A percentile compares a stretch with the other conserved stretches of the same genome.
These are phyloP conservation scores for Numenius arquata DNA, from an alignment of 2,113 vertebrate genomes.

Conservation along the genomic window DNA sequence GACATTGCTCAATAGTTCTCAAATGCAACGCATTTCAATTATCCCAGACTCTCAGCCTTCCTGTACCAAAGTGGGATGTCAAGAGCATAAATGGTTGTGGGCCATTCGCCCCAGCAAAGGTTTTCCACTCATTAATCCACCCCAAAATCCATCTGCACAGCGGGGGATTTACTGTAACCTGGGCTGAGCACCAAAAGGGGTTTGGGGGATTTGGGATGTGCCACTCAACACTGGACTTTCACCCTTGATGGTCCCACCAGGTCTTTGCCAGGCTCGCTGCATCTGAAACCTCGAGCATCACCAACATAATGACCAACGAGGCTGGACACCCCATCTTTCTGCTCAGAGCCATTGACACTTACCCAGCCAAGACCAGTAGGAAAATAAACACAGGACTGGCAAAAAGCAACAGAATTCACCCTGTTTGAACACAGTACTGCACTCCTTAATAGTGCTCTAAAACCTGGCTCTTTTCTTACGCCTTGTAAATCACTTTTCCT, in stretches of 20 bases:
- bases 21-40: neutral
- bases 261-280: neutral
- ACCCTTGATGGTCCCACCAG: rapidly evolving
- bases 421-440: rapidly evolving
- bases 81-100: neutral
- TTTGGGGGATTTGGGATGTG: neutral
- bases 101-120: neutral
- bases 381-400: neutral
- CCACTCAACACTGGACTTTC: neutral
- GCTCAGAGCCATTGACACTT: neutral
- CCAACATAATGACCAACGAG: neutral
- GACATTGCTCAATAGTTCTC: neutral
- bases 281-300: rapidly evolving
- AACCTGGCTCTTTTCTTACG: neutral
- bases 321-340: neutral
- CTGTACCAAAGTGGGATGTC: neutral
- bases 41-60: neutral
- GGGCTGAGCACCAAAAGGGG: neutral
- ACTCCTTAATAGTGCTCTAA: neutral
- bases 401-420: neutral
- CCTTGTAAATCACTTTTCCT: neutral
- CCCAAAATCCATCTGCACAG: neutral
- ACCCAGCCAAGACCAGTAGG: neutral
- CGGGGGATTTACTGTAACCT: neutral
- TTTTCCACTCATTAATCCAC: constrained; percentile 7